phyloP scores from a whole-genome alignment of 2,888 invertebrate species.

The Machimus atricapillus region DNA sequence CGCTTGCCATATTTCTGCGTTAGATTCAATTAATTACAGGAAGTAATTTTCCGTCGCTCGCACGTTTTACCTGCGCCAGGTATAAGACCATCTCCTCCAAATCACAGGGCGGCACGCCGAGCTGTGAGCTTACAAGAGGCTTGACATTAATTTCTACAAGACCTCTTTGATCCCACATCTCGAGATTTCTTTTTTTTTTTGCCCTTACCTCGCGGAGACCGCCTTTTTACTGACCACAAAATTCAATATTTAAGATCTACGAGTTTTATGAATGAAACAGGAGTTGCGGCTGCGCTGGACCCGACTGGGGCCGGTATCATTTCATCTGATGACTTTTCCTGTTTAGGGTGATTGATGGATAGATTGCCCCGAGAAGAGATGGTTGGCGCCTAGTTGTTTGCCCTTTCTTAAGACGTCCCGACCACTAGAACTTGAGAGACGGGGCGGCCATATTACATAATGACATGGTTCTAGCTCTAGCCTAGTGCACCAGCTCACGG shows the following conservation, averaged over 20 bases:
- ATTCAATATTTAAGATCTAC: constrained; percentile 19
- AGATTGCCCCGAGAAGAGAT: constrained; percentile 6
- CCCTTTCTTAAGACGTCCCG: neutral
- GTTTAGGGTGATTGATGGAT: constrained; percentile 31
- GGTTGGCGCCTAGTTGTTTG: constrained; percentile 17
- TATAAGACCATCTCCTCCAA: constrained; percentile 21
- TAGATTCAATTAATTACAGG: constrained; percentile 44
- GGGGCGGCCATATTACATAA: neutral
- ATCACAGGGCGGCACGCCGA: constrained; percentile 34
- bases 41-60: constrained; percentile 38
- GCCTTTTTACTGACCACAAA: neutral
- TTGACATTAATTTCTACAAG: constrained; percentile 42
- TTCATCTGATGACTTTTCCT: constrained; percentile 33
- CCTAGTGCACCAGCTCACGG: neutral
- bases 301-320: neutral
- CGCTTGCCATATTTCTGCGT: constrained; percentile 40
- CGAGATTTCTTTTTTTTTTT: neutral
- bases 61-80: constrained; percentile 16
- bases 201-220: neutral
- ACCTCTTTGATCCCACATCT: constrained; percentile 26
- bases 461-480: neutral
- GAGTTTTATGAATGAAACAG: constrained; percentile 37
- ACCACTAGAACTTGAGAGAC: neutral
- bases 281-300: neutral
- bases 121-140: constrained; percentile 42